phyloP scores from a whole-genome alignment of 2,888 invertebrate species.

The Caenorhabditis japonica region DNA sequence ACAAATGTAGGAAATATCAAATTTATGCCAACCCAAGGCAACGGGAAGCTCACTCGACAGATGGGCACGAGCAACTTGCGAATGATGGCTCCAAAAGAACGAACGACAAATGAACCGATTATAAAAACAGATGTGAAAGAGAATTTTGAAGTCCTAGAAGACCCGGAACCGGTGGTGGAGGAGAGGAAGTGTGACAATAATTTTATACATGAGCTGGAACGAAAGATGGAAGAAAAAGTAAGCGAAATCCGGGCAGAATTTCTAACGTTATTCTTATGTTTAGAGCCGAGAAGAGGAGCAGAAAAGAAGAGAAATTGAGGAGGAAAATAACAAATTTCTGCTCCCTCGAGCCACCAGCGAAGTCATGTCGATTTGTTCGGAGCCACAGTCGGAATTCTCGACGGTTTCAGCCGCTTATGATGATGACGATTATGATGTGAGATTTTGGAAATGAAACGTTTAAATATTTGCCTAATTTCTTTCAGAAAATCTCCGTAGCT shows the following conservation, averaged over 20 bases:
- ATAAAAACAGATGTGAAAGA: slow-evolving; percentile 28
- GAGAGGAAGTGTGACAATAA: slow-evolving; percentile 14
- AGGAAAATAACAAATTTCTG: slow-evolving; percentile 12
- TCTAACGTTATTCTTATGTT: background rate
- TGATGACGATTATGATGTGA: slow-evolving; percentile 46
- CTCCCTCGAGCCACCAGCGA: slow-evolving; percentile 32
- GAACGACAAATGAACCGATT: background rate
- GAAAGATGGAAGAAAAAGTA: slow-evolving; percentile 37
- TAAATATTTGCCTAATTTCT: background rate
- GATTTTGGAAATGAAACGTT: no score
- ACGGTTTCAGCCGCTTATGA: slow-evolving; percentile 12
- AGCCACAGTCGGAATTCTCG: slow-evolving; percentile 19
- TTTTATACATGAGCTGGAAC: slow-evolving; percentile 35
- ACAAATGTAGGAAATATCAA: slow-evolving; percentile 2
- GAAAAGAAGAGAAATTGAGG: background rate
- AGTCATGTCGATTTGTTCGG: slow-evolving; percentile 22
- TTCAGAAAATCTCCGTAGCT: slow-evolving; percentile 37
- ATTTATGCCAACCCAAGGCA: background rate
- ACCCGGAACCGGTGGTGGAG: slow-evolving; percentile 11
- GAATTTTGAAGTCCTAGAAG: slow-evolving; percentile 43
- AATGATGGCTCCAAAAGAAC: background rate
- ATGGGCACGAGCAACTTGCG: slow-evolving; percentile 35
- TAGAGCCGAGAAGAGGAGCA: slow-evolving; percentile 9
- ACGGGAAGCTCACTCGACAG: slow-evolving; percentile 41
- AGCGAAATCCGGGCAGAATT: background rate